Percentiles rank a stretch among this genome's conserved stretches.
Evolutionary conservation across 1,140 invertebrate genomes (phyloP).

Genomic region (Xylocopa sonorina): DNA sequence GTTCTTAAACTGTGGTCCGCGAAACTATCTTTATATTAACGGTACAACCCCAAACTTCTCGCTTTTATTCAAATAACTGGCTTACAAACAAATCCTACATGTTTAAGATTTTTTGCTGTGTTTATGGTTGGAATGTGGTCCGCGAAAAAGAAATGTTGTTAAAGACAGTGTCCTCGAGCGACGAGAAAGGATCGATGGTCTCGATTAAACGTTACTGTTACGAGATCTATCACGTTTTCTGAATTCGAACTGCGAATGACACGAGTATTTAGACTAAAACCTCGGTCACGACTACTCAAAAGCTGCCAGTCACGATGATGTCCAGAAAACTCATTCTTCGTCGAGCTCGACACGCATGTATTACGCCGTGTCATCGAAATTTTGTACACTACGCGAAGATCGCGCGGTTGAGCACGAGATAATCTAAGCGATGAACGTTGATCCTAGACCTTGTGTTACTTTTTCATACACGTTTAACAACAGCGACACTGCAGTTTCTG

Average conservation of each 20-base stretch:
- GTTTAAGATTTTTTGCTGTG: no score
- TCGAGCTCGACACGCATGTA: neutral
- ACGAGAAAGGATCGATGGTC: neutral
- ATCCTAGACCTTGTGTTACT: neutral
- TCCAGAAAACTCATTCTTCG: conserved; percentile 4
- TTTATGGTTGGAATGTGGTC: no score
- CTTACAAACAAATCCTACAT: no score
- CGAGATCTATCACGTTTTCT: no score
- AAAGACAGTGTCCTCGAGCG: no score
- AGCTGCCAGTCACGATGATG: conserved; percentile 70
- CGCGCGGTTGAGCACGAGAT: neutral
- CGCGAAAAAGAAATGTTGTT: no score
- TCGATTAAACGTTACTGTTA: neutral
- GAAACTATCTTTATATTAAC: no score
- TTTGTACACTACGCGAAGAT: neutral
- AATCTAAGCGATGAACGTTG: neutral
- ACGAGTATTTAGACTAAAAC: no score
- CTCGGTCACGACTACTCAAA: neutral
- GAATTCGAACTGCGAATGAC: no score
- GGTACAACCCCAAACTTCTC: no score
- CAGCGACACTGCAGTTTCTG: neutral
- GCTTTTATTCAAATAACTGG: no score
- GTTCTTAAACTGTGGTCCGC: no score
- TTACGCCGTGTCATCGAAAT: neutral
- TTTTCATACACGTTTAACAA: neutral